Conservation (phyloP, 2,888 invertebrate genomes). For the Synanthedon tipuliformis region DNA sequence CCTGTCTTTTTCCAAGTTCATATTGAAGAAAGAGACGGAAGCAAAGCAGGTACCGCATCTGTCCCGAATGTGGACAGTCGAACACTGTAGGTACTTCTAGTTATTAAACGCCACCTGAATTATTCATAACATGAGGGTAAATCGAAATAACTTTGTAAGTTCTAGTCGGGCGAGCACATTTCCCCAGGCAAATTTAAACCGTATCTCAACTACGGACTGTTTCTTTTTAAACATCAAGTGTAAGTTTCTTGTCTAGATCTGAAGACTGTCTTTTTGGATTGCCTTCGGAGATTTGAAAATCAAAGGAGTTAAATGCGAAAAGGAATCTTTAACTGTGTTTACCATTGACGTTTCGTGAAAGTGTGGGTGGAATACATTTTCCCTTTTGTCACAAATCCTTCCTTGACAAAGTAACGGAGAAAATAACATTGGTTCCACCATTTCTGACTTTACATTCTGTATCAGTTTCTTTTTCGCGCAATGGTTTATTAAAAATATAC, state of each 20-base stretch:
- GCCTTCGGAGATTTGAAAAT: slow-evolving; percentile 33
- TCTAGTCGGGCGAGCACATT: slow-evolving; percentile 4
- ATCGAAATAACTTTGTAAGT: slow-evolving; percentile 36
- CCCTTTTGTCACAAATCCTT: slow-evolving; percentile 8
- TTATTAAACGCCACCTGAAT: slow-evolving; percentile 65
- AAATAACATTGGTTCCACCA: neutral
- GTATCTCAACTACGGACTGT: slow-evolving; percentile 24
- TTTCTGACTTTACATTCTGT: neutral
- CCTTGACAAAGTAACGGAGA: slow-evolving; percentile 1
- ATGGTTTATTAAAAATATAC: too few species aligned
- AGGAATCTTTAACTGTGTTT: slow-evolving; percentile 20
- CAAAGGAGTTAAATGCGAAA: slow-evolving; percentile 31
- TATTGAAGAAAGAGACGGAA: slow-evolving; percentile 23
- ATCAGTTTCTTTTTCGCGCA: too few species aligned
- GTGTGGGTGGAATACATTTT: slow-evolving; percentile 11
- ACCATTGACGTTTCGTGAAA: slow-evolving; percentile 26
- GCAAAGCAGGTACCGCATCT: neutral
- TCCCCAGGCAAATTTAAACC: slow-evolving; percentile 27
- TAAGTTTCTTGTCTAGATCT: neutral
- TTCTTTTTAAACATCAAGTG: slow-evolving; percentile 11
- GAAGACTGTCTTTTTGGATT: slow-evolving; percentile 9
- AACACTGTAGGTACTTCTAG: slow-evolving; percentile 33
- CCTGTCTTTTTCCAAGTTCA: slow-evolving; percentile 20
- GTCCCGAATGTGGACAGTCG: slow-evolving; percentile 21
- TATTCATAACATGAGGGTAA: slow-evolving; percentile 60